These are phyloP conservation scores for Idris sp. DNA, from an alignment of 1,140 invertebrate species.

Conservation along the genomic window DNA sequence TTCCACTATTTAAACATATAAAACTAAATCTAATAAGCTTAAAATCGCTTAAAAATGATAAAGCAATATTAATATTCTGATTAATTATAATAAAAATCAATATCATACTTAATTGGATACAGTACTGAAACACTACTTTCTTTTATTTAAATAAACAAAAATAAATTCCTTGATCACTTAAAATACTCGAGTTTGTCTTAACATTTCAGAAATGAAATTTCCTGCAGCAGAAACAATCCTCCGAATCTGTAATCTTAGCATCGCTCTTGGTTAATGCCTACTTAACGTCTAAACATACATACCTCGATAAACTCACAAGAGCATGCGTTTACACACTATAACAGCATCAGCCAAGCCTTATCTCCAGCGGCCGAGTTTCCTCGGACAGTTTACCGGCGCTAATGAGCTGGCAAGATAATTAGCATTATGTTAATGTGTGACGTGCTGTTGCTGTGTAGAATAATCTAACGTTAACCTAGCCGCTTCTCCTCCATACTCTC, in stretches of 20 bases:
- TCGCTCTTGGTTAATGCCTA: conserved; percentile 41
- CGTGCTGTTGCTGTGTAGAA: conserved; percentile 67
- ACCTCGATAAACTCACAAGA: conserved; percentile 35
- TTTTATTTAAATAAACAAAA: no score
- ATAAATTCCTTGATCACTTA: no score
- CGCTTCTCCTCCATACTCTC: conserved; percentile 41
- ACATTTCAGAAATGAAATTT: no score
- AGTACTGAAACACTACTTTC: no score
- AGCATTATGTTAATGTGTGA: conserved; percentile 79
- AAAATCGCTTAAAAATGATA: no score
- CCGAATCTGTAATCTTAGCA: conserved; percentile 35
- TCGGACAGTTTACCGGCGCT: conserved; percentile 78
- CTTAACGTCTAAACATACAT: conserved; percentile 31
- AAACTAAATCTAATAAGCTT: no score
- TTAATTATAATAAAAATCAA: no score
- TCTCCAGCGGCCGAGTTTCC: conserved; percentile 72
- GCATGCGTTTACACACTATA: conserved; percentile 52
- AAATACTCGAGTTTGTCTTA: no score
- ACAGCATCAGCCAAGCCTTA: conserved; percentile 55
- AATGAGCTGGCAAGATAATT: conserved; percentile 79
- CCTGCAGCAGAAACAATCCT: conserved; percentile 10
- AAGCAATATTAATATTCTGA: no score
- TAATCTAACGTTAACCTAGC: conserved; percentile 73
- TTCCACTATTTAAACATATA: no score
- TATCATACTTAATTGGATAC: no score